Evolutionary conservation across 2,888 invertebrate genomes (phyloP).

Genomic region (Biston stratarius): DNA sequence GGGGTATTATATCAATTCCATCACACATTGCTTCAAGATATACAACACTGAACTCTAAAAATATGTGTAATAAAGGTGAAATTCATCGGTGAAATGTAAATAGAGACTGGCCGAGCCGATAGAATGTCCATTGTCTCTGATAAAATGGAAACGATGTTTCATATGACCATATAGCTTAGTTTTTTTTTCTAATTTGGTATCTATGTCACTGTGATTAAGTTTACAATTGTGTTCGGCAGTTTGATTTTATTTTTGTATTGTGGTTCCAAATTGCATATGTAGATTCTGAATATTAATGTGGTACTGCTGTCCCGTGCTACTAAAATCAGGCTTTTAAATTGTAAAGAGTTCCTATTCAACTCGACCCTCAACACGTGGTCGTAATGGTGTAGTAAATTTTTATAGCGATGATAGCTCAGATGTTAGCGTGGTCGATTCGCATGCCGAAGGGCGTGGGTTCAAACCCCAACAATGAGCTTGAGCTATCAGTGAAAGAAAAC

Average conservation of each 20-base stretch:
- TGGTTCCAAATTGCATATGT: too few relatives aligned
- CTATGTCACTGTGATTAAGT: too few relatives aligned
- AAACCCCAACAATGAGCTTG: too few relatives aligned
- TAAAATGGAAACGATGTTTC: constrained; percentile 49
- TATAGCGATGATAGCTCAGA: too few relatives aligned
- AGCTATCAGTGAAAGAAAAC: background rate
- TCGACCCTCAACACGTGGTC: background rate
- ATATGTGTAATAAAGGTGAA: constrained; percentile 38
- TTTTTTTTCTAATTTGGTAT: background rate
- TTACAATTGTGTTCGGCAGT: too few relatives aligned
- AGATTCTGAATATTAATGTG: too few relatives aligned
- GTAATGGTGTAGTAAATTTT: too few relatives aligned
- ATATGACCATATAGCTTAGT: constrained; percentile 30
- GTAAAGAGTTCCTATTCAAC: background rate
- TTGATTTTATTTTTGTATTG: too few relatives aligned
- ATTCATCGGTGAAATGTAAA: constrained; percentile 34
- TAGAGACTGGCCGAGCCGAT: constrained; percentile 54
- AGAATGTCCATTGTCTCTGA: constrained; percentile 76
- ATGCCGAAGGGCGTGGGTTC: too few relatives aligned
- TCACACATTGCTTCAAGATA: constrained; percentile 15
- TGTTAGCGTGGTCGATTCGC: too few relatives aligned
- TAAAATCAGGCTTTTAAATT: background rate
- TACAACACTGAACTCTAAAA: constrained; percentile 42
- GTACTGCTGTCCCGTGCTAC: too few relatives aligned
- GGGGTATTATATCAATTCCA: constrained; percentile 51